These are phyloP conservation scores for Paradoxurus hermaphroditus DNA, from an alignment of 2,113 vertebrate species.

Conservation along the genomic window DNA sequence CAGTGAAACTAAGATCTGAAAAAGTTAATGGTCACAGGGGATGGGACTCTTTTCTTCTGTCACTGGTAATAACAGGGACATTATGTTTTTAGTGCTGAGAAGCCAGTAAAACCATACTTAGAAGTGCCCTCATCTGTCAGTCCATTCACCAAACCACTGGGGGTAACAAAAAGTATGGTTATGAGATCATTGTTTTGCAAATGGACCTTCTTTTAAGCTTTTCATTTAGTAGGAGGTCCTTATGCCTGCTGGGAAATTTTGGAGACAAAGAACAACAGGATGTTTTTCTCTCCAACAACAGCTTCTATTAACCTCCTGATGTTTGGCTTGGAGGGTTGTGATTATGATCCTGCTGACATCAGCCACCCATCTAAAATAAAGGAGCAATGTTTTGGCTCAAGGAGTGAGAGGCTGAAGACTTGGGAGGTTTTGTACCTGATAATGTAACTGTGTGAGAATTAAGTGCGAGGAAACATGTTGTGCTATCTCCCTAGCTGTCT, in stretches of 20 bases:
- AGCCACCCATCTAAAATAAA: conserved; percentile 43
- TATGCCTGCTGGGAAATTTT: conserved; percentile 23
- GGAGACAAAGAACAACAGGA: conserved; percentile 37
- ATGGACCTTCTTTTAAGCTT: conserved; percentile 27
- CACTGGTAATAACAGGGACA: not conserved
- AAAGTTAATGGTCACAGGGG: not conserved
- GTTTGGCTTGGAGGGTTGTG: conserved; percentile 42
- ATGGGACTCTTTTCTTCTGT: not conserved
- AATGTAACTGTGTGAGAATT: not conserved
- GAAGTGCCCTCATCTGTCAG: not conserved
- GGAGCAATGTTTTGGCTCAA: conserved; percentile 23
- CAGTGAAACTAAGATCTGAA: not conserved
- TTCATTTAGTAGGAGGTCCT: not conserved
- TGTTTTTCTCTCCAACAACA: conserved; percentile 48
- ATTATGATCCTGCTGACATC: conserved; percentile 56
- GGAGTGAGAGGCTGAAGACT: not conserved
- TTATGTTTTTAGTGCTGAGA: not conserved
- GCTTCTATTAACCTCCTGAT: conserved; percentile 70
- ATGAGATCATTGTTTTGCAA: conserved; percentile 44
- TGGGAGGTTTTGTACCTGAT: not conserved
- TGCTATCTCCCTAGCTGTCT: not conserved
- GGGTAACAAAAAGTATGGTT: conserved; percentile 7
- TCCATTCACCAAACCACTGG: not conserved
- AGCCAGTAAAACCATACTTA: not conserved
- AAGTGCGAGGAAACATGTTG: not conserved